These are phyloP conservation scores for Cosmia trapezina DNA, from an alignment of 2,888 invertebrate species.

Conservation along the genomic window DNA sequence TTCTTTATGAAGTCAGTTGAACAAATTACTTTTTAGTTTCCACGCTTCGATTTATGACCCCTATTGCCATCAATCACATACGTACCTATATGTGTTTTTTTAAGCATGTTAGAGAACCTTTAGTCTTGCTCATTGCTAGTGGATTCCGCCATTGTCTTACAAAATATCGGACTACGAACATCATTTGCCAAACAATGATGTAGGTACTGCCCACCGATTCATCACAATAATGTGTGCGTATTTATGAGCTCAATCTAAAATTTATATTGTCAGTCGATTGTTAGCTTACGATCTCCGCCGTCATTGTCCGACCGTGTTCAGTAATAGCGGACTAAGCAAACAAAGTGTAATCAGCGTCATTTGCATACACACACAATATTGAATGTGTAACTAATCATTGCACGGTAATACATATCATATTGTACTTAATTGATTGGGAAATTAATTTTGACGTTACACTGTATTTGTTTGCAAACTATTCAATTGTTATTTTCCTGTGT, in stretches of 20 bases:
- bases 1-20: background rate
- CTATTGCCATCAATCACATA: background rate
- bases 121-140: background rate
- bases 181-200: slow-evolving; percentile 14
- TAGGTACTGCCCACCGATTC: slow-evolving; percentile 17
- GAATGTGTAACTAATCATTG: slow-evolving; percentile 73
- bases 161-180: slow-evolving; percentile 2
- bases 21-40: background rate
- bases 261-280: slow-evolving; percentile 54
- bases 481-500: slow-evolving; percentile 20
- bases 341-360: slow-evolving; percentile 75
- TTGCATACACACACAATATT: slow-evolving; percentile 77
- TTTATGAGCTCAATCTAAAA: slow-evolving; percentile 45
- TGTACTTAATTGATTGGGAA: slow-evolving; percentile 33
- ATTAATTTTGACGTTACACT: slow-evolving; percentile 18
- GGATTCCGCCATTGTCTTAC: background rate
- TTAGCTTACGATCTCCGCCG: slow-evolving; percentile 48
- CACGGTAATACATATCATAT: slow-evolving; percentile 55
- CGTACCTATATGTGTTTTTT: background rate
- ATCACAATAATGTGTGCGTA: slow-evolving; percentile 27
- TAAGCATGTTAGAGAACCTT: background rate
- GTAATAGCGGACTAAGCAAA: slow-evolving; percentile 74
- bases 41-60: background rate
- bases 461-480: slow-evolving; percentile 21
- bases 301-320: slow-evolving; percentile 57